Conservation (phyloP, 92 coral and sea anemone genomes). For the Epizoanthus rinbou region DNA sequence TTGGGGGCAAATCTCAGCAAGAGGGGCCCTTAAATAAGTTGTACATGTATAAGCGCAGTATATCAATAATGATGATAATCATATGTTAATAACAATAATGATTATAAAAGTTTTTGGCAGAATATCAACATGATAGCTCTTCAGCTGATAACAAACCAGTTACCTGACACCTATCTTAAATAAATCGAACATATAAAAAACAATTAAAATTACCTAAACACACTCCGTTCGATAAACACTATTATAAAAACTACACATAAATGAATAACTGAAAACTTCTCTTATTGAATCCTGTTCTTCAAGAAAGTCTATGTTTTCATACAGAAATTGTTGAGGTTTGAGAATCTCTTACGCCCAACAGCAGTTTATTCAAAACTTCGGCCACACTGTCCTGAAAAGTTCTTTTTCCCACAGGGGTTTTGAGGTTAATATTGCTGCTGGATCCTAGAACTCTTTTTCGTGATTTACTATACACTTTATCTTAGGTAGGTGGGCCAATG, state of each 20-base stretch:
- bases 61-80: conserved; percentile 9
- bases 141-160: not conserved
- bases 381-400: conserved; percentile 49
- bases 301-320: not conserved
- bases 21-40: too few relatives aligned
- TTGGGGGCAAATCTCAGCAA: too few relatives aligned
- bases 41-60: not conserved
- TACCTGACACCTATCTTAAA: conserved; percentile 2
- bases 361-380: conserved; percentile 20
- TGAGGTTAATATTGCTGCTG: conserved; percentile 13
- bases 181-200: not conserved
- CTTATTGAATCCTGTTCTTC: conserved; percentile 12
- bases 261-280: not conserved
- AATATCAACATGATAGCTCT: conserved; percentile 14
- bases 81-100: conserved; percentile 11
- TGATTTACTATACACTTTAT: not conserved
- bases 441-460: conserved; percentile 6
- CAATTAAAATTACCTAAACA: not conserved
- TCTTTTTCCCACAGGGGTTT: conserved; percentile 27
- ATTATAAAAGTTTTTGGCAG: conserved; percentile 1
- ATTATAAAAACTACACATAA: not conserved
- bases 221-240: not conserved
- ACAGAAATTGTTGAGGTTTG: conserved; percentile 17
- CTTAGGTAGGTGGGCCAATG: conserved; percentile 38
- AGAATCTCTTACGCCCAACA: conserved; percentile 1